These are phyloP conservation scores for Anguilla rostrata DNA, from an alignment of 2,113 vertebrate genomes.

Conservation along the genomic window DNA sequence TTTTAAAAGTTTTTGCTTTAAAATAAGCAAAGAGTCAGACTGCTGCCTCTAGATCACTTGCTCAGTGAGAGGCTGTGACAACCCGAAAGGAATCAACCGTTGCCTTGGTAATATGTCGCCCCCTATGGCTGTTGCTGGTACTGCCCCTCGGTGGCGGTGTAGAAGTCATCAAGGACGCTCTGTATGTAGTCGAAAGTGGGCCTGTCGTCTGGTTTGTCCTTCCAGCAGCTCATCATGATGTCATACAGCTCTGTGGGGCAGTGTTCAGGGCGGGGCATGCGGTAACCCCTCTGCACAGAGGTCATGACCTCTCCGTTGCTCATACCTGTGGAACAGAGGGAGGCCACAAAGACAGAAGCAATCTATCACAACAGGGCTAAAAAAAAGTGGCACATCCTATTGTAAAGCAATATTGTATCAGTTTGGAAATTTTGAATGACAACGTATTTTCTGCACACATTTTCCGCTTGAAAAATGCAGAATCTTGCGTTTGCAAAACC, in stretches of 20 bases:
- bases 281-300: slow-evolving; percentile 77
- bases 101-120: not conserved
- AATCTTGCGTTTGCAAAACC: too few species aligned
- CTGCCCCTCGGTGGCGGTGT: slow-evolving; percentile 87
- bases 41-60: not conserved
- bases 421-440: too few species aligned
- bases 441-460: too few species aligned
- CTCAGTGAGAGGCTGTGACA: not conserved
- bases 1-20: slow-evolving; percentile 12
- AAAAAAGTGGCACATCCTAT: not conserved
- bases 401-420: too few species aligned
- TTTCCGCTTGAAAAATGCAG: too few species aligned
- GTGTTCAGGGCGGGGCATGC: slow-evolving; percentile 78
- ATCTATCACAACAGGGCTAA: not conserved
- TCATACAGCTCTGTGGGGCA: slow-evolving; percentile 82
- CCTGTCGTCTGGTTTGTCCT: slow-evolving; percentile 78
- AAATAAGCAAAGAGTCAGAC: slow-evolving; percentile 27
- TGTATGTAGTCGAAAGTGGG: slow-evolving; percentile 92
- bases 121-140: slow-evolving; percentile 84
- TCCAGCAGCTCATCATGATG: slow-evolving; percentile 87
- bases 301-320: slow-evolving; percentile 71
- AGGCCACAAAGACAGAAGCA: not conserved
- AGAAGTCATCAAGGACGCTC: slow-evolving; percentile 89
- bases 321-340: slow-evolving; percentile 55
- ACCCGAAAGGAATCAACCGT: not conserved